These are phyloP conservation scores for Aviceda subcristata DNA, from an alignment of 2,113 vertebrate species.

Conservation along the genomic window DNA sequence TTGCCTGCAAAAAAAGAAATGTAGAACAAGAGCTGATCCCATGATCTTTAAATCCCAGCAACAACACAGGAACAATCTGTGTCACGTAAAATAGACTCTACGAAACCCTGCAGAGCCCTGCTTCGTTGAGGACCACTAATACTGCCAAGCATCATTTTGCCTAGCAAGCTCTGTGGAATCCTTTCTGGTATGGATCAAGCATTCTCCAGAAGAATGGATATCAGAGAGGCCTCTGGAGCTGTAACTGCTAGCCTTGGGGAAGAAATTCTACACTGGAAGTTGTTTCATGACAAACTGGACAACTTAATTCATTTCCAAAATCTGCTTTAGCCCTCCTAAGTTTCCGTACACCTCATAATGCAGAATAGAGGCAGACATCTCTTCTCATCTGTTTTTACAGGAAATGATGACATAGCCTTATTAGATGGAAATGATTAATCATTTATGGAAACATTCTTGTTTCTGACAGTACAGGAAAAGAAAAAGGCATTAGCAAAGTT, in stretches of 20 bases:
- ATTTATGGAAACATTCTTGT: background rate
- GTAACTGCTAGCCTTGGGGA: background rate
- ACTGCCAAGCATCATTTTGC: background rate
- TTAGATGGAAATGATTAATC: background rate
- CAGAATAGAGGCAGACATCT: background rate
- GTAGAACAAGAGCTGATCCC: background rate
- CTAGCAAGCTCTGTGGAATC: background rate
- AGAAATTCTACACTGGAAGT: background rate
- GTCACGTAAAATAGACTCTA: background rate
- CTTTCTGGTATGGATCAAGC: background rate
- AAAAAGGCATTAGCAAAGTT: background rate
- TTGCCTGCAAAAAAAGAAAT: background rate
- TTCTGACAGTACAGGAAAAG: background rate
- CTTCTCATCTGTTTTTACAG: background rate
- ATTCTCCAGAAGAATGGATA: background rate
- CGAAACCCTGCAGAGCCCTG: background rate
- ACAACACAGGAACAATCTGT: background rate
- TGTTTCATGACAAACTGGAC: background rate
- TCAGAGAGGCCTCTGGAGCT: background rate
- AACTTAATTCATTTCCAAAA: background rate
- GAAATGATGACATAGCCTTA: background rate
- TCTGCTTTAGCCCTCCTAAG: background rate
- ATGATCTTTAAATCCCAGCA: background rate
- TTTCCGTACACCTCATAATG: background rate
- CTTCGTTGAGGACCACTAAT: background rate